Percentiles rank a stretch among this genome's conserved stretches.
phyloP scores from a whole-genome alignment of 2,113 vertebrate genomes.

The Prochilodus magdalenae region DNA sequence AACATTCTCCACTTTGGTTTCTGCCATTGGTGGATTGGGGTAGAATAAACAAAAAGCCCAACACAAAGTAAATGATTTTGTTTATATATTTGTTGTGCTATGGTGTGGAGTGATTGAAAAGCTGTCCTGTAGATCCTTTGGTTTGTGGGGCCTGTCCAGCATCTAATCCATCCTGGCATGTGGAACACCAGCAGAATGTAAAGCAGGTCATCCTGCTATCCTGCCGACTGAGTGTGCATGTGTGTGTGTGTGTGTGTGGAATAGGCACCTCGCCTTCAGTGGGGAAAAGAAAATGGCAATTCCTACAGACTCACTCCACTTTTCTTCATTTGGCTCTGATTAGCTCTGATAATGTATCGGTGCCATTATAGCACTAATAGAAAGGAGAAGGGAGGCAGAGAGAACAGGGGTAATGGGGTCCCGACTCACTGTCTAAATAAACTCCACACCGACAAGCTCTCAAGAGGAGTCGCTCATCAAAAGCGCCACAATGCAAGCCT shows the following conservation, averaged over 20 bases:
- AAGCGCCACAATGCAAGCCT: constrained; percentile 27
- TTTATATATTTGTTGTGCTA: constrained; percentile 72
- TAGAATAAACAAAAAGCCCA: neutral
- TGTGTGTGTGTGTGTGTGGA: constrained; percentile 49
- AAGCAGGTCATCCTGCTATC: constrained; percentile 70
- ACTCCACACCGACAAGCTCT: constrained; percentile 57
- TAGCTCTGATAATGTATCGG: constrained; percentile 90
- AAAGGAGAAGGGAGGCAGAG: constrained; percentile 62
- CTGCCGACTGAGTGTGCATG: neutral
- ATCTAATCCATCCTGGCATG: constrained; percentile 85
- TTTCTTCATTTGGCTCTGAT: constrained; percentile 93
- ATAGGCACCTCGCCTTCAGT: constrained; percentile 15
- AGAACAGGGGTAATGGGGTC: constrained; percentile 65
- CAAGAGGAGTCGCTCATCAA: constrained; percentile 41
- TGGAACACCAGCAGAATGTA: constrained; percentile 81
- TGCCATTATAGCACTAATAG: constrained; percentile 80
- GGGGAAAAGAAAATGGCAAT: constrained; percentile 79
- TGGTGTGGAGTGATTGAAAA: constrained; percentile 81
- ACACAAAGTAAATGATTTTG: constrained; percentile 59
- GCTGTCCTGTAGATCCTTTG: constrained; percentile 81
- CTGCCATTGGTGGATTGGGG: neutral
- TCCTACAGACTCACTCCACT: constrained; percentile 85
- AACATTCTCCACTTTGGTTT: neutral
- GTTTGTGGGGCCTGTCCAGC: constrained; percentile 84
- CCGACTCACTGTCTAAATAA: constrained; percentile 66